These are phyloP conservation scores for Drosophila asahinai DNA, from an alignment of 1,140 invertebrate species.

Conservation along the genomic window DNA sequence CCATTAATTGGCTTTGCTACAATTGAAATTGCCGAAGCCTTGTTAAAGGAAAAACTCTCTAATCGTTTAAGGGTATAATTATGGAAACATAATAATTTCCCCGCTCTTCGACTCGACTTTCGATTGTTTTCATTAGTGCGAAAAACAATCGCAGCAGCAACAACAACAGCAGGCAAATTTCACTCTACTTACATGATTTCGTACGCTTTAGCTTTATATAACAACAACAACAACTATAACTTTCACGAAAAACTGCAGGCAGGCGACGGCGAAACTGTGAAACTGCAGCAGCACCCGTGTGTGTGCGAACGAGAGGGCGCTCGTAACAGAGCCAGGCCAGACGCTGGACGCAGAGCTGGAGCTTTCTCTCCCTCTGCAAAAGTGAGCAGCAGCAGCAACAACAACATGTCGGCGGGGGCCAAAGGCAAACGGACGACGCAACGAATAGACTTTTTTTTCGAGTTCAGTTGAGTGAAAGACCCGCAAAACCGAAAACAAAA, in stretches of 20 bases:
- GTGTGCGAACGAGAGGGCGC: constrained; percentile 16
- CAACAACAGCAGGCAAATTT: constrained; percentile 64
- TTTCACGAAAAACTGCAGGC: constrained; percentile 81
- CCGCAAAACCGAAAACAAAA: constrained; percentile 38
- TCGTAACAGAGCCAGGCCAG: constrained; percentile 16
- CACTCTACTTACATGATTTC: constrained; percentile 82
- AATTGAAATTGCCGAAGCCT: constrained; percentile 8
- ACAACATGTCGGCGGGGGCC: constrained; percentile 14
- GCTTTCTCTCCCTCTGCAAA: constrained; percentile 76
- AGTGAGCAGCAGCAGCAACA: constrained; percentile 23
- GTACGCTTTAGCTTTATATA: constrained; percentile 79
- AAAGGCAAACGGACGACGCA: constrained; percentile 71
- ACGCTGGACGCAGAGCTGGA: constrained; percentile 25
- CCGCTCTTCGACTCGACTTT: constrained; percentile 18
- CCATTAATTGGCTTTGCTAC: constrained; percentile 14
- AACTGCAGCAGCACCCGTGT: constrained; percentile 55
- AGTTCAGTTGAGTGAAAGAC: constrained; percentile 42
- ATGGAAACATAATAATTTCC: constrained; percentile 48
- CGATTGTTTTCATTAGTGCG: constrained; percentile 51
- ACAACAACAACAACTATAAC: constrained; percentile 59
- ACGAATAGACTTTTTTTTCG: constrained; percentile 45
- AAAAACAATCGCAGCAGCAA: constrained; percentile 44
- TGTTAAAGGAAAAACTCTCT: constrained; percentile 28
- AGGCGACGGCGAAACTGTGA: constrained; percentile 45
- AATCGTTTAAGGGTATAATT: constrained; percentile 46